Evolutionary conservation across 1,140 invertebrate genomes (phyloP).

Genomic region (Drosophila simulans): DNA sequence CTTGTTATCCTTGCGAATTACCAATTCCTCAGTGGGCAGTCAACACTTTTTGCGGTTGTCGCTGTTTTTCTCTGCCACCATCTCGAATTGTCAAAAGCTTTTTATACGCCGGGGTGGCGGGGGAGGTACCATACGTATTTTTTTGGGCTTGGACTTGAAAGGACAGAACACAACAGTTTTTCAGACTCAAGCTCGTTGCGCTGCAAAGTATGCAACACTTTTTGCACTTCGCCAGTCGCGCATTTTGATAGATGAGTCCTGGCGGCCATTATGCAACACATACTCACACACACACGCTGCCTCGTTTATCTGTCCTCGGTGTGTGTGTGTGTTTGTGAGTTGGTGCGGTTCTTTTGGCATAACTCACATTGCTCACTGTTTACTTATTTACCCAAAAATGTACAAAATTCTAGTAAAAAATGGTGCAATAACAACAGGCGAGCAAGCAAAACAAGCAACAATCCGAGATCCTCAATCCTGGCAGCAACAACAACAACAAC

Average conservation of each 20-base stretch:
- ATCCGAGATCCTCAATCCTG: not conserved
- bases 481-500: conserved; percentile 32
- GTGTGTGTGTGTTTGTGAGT: conserved; percentile 18
- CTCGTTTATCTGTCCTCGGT: conserved; percentile 18
- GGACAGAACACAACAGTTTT: conserved; percentile 68
- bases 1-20: conserved; percentile 30
- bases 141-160: not conserved
- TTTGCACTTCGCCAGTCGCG: conserved; percentile 63
- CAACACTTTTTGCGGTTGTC: conserved; percentile 35
- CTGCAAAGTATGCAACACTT: conserved; percentile 71
- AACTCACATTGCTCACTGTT: conserved; percentile 68
- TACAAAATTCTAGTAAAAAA: conserved; percentile 60
- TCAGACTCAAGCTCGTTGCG: conserved; percentile 45
- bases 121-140: no score
- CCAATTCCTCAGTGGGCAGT: conserved; percentile 37
- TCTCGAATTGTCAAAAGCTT: conserved; percentile 53
- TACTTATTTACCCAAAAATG: conserved; percentile 75
- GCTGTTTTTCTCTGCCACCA: conserved; percentile 26
- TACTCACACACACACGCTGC: conserved; percentile 12
- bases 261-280: conserved; percentile 74
- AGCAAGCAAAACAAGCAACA: conserved; percentile 59
- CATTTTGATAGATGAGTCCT: conserved; percentile 80
- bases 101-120: not conserved
- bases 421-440: conserved; percentile 64
- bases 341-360: conserved; percentile 66